Conservation (phyloP, 2,888 invertebrate genomes). For the Heliconius aoede region DNA sequence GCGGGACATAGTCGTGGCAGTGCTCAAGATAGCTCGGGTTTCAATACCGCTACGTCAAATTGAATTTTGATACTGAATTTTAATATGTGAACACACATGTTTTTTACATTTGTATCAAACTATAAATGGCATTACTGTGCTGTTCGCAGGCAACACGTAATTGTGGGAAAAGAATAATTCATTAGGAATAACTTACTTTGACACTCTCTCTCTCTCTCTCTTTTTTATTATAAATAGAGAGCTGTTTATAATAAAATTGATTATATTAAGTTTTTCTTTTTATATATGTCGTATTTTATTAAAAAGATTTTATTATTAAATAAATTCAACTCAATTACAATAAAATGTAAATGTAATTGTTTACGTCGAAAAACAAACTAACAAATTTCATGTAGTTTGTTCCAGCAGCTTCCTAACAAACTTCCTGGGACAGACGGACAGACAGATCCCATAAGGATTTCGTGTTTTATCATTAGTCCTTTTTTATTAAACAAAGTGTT, state of each 20-base stretch:
- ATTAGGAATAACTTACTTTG: no score
- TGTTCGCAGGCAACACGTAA: no score
- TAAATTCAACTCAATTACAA: no score
- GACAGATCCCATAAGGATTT: not conserved
- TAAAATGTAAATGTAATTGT: no score
- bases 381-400: not conserved
- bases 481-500: not conserved
- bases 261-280: no score
- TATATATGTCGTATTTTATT: no score
- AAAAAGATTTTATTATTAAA: no score
- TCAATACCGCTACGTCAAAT: conserved; percentile 1
- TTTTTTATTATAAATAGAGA: no score
- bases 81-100: conserved; percentile 11
- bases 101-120: conserved; percentile 10
- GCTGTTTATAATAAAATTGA: no score
- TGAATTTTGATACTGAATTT: conserved; percentile 14
- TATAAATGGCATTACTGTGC: not conserved
- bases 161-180: no score
- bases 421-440: not conserved
- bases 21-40: conserved; percentile 44
- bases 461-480: not conserved
- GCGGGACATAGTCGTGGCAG: not conserved
- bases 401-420: not conserved
- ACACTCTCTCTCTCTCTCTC: no score
- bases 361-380: no score